These are phyloP conservation scores for Therioaphis trifolii DNA, from an alignment of 2,888 invertebrate genomes.

Conservation along the genomic window DNA sequence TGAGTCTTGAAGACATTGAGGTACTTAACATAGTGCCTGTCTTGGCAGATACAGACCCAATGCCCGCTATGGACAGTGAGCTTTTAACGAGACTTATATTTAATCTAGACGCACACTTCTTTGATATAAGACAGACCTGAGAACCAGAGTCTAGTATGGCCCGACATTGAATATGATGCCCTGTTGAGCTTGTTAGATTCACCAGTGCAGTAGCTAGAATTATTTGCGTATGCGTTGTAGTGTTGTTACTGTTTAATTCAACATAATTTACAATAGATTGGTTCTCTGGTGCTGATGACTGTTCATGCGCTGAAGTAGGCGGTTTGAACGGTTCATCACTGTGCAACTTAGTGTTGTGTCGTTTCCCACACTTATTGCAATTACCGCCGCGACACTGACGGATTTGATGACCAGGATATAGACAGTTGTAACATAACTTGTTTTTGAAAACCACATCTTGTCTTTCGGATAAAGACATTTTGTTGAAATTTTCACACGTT, in stretches of 20 bases:
- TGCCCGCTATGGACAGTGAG: no score
- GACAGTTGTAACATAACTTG: not conserved
- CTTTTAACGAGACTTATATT: not conserved
- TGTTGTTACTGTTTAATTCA: not conserved
- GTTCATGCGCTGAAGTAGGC: not conserved
- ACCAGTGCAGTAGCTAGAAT: not conserved
- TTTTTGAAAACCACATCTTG: not conserved
- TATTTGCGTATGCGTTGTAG: not conserved
- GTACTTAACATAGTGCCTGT: no score
- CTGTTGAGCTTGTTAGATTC: not conserved
- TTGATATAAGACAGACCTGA: not conserved
- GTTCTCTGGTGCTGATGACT: not conserved
- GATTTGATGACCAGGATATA: not conserved
- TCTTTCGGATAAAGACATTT: not conserved
- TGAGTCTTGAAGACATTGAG: no score
- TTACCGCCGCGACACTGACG: not conserved
- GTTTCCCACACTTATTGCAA: not conserved
- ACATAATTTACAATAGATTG: not conserved
- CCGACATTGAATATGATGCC: not conserved
- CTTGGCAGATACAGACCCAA: no score
- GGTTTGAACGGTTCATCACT: not conserved
- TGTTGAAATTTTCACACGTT: not conserved
- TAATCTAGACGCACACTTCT: not conserved
- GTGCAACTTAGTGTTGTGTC: not conserved
- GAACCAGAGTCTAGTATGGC: slow-evolving; percentile 9